Conservation (phyloP, 2,113 vertebrate species). For the Benthochromis sp. region DNA sequence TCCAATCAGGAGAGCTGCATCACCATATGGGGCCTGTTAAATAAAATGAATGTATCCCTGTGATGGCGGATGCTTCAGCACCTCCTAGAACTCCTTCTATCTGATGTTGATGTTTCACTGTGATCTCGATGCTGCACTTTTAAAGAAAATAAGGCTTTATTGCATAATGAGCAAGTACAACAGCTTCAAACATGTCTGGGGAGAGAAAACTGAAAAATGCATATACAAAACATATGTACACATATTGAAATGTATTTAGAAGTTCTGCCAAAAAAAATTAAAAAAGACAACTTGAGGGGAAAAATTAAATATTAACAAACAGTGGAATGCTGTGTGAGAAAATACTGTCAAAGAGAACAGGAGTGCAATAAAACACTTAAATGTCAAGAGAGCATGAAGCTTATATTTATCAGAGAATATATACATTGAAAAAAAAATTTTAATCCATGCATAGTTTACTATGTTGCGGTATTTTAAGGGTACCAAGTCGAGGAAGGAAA, state of each 20-base stretch:
- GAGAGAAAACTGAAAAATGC: constrained; percentile 68
- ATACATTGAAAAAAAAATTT: constrained; percentile 72
- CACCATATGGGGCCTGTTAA: not conserved
- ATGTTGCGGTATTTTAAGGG: constrained; percentile 67
- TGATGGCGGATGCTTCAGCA: not conserved
- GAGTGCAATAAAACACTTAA: constrained; percentile 69
- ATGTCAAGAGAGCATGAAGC: constrained; percentile 67
- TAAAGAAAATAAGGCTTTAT: constrained; percentile 84
- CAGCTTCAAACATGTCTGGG: constrained; percentile 61
- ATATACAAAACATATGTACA: constrained; percentile 82
- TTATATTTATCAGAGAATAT: constrained; percentile 79
- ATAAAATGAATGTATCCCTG: not conserved
- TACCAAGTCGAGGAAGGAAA: constrained; percentile 65
- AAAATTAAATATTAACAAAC: constrained; percentile 76
- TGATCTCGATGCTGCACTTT: not conserved
- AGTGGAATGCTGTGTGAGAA: constrained; percentile 74
- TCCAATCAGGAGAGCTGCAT: not conserved
- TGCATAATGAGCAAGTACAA: constrained; percentile 79
- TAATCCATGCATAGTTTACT: constrained; percentile 84
- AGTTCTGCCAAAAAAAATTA: constrained; percentile 54
- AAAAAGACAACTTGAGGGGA: constrained; percentile 24
- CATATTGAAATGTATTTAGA: constrained; percentile 60
- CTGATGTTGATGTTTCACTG: not conserved
- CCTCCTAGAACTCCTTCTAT: not conserved
- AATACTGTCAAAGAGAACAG: constrained; percentile 82